Conservation (phyloP, 2,113 vertebrate genomes). For the Lanius ludovicianus region DNA sequence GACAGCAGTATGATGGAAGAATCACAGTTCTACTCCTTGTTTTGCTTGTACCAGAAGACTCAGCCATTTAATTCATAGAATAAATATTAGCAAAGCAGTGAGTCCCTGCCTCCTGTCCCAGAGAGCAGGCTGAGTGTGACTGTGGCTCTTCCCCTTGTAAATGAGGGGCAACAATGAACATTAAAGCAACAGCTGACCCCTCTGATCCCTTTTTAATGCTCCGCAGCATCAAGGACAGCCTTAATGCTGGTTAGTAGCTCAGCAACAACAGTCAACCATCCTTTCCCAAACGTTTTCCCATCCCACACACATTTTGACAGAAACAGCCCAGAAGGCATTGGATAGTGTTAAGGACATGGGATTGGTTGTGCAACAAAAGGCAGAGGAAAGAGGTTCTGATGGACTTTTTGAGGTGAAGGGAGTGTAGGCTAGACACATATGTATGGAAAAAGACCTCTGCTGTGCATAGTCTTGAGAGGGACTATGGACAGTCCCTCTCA, state of each 20-base stretch:
- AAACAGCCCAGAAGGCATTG: not conserved
- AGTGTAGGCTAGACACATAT: not conserved
- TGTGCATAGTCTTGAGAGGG: not conserved
- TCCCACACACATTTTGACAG: not conserved
- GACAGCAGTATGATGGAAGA: not conserved
- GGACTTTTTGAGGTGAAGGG: not conserved
- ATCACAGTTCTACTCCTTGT: not conserved
- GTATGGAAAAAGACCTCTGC: not conserved
- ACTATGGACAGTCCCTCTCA: rapidly evolving
- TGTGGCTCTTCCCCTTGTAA: not conserved
- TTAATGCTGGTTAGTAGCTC: not conserved
- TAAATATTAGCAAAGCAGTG: not conserved
- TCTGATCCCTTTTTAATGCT: not conserved
- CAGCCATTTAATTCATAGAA: not conserved
- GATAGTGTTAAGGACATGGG: not conserved
- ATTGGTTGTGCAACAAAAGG: not conserved
- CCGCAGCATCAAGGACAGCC: not conserved
- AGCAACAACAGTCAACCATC: not conserved
- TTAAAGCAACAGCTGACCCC: not conserved
- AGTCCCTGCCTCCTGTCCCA: not conserved
- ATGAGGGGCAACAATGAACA: not conserved
- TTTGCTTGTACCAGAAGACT: not conserved
- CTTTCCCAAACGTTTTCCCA: not conserved
- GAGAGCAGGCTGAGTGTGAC: not conserved
- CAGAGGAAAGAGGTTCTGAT: not conserved